Evolutionary conservation across 2,113 vertebrate genomes (phyloP), one percentile per base, ranked within the genome.

Genomic region (Amazona vittata): DNA sequence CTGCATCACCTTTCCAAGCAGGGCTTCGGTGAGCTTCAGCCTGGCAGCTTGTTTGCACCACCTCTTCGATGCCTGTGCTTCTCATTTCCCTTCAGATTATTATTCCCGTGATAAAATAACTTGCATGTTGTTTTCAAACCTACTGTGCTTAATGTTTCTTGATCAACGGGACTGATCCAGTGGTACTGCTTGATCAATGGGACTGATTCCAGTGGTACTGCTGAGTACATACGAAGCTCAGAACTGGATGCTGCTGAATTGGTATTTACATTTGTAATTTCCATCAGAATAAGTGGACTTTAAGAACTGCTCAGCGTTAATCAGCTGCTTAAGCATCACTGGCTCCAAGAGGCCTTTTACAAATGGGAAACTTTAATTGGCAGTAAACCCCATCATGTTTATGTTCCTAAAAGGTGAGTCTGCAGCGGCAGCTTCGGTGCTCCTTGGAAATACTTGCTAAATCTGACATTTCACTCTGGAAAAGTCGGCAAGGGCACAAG

Each of bases 1-100:
- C 90, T 64, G 90, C 90, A 78, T 96, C 96, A 96, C 88, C 94
- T 92, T 57, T 26, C 86, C 78, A 16, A 84, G 53, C n/a, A 33
- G 57, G 28, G 53, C 43, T 84, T 47, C 24, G 4, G 39, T 19
- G 59, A 4, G 63, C 8, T 35, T 12, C 59, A 29, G 68, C 69
- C 65, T 3, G 41, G 13, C 2, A 2, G 8, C 35, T 41, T 8
- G 9, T n/a, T 39, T 29, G 86, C 59, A 33, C 67, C 70, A 12
- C 18, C 26, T 25, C 3, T n/a, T 60, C 33, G 2, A 8, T 52
- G 21, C 4, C 35, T 1, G 10, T 3, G 12, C 24, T 79, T 71
- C 73, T 65, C 18, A 0, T 57, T 80, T 78, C 81, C 78, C 73
- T 68, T 39, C 62, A 5, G 33, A 1, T 31, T 7, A 4, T 41